Conservation (phyloP, 1,140 invertebrate genomes). For the Drosophila santomea region DNA sequence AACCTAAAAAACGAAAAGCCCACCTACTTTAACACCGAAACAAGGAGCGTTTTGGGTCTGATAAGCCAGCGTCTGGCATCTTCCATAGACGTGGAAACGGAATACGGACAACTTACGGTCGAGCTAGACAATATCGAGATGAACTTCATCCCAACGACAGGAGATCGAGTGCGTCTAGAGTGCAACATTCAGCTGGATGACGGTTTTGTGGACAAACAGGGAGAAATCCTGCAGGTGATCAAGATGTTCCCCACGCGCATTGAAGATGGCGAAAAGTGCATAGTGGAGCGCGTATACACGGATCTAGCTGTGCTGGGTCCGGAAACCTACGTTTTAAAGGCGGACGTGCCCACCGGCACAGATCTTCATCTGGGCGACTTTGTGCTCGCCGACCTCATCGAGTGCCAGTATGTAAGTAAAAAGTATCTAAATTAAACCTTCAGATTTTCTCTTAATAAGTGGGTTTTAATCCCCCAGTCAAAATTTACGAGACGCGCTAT, state of each 20-base stretch:
- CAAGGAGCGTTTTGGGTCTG: slow-evolving; percentile 86
- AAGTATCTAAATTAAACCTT: background rate
- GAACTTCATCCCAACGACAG: slow-evolving; percentile 84
- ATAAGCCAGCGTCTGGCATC: slow-evolving; percentile 85
- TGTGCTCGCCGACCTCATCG: slow-evolving; percentile 66
- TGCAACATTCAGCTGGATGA: slow-evolving; percentile 72
- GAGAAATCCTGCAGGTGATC: slow-evolving; percentile 65
- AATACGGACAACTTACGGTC: slow-evolving; percentile 85
- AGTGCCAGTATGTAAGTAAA: slow-evolving; percentile 66
- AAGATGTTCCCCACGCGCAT: slow-evolving; percentile 59
- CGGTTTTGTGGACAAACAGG: slow-evolving; percentile 60
- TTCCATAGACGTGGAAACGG: slow-evolving; percentile 85
- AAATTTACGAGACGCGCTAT: slow-evolving; percentile 65
- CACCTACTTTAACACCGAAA: slow-evolving; percentile 84
- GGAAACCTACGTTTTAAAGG: slow-evolving; percentile 47
- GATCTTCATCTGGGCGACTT: slow-evolving; percentile 63
- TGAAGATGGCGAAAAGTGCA: slow-evolving; percentile 36
- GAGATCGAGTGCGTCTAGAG: slow-evolving; percentile 61
- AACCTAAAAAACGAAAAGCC: slow-evolving; percentile 64
- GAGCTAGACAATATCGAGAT: slow-evolving; percentile 86
- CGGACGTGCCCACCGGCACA: slow-evolving; percentile 35
- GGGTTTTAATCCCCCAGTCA: slow-evolving; percentile 18
- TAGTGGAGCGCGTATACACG: slow-evolving; percentile 45
- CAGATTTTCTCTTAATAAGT: background rate
- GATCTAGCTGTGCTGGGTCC: slow-evolving; percentile 46